Evolutionary conservation across 1,140 invertebrate genomes (phyloP).

Genomic region (Calephelis nemesis): DNA sequence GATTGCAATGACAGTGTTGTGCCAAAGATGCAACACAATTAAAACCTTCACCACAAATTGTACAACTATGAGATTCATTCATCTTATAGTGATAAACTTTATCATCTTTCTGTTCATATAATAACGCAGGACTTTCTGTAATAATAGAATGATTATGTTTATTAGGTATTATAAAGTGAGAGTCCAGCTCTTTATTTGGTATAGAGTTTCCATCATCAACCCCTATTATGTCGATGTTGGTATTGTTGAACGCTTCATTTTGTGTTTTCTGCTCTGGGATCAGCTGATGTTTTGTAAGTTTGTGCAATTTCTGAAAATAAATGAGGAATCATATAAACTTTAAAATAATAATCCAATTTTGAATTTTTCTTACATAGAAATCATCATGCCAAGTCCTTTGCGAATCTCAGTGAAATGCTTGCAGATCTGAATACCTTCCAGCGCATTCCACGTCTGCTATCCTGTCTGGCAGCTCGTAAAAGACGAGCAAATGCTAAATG

Average conservation of each 20-base stretch:
- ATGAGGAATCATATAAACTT: background rate
- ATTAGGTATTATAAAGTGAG: background rate
- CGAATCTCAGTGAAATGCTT: no score
- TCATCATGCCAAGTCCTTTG: no score
- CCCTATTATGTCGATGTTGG: constrained; percentile 58
- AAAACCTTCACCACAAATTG: constrained; percentile 54
- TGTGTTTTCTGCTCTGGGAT: constrained; percentile 37
- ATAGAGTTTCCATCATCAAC: constrained; percentile 55
- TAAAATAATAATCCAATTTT: no score
- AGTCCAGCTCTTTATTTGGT: constrained; percentile 2
- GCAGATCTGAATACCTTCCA: no score
- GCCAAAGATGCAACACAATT: constrained; percentile 48
- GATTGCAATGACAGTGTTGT: constrained; percentile 51
- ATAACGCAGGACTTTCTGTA: constrained; percentile 3
- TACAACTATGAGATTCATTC: constrained; percentile 41
- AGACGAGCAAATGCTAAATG: no score
- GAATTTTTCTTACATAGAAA: no score
- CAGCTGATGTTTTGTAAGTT: constrained; percentile 57
- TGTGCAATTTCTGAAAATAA: constrained; percentile 65
- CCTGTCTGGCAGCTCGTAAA: no score
- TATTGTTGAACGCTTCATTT: constrained; percentile 48
- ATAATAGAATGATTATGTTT: background rate
- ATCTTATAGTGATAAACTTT: constrained; percentile 18
- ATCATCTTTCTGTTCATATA: constrained; percentile 18
- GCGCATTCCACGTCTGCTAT: no score